Base-by-base conservation (phyloP, 1,140 invertebrate genomes). In the Drosophila quadrilineata region DNA sequence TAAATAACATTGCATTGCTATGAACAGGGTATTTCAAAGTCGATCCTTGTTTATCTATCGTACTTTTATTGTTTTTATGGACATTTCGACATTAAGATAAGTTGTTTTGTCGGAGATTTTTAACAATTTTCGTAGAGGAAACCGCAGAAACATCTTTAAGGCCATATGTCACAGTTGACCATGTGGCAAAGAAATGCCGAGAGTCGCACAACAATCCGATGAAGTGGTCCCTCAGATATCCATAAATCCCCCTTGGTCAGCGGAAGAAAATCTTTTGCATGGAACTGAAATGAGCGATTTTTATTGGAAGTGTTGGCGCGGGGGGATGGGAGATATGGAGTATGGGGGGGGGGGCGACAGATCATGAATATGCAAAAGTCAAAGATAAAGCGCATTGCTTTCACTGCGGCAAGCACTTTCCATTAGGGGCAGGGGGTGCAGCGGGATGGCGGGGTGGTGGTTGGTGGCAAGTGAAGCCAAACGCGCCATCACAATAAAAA, bases 401-500 rank as follows among this genome's bases (percentile, higher is more conserved):
- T 38, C 67, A 36, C 65, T 65, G n/a, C 31, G 41, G 38, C 14
- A 24, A 33, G 17, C 22, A 28, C 14, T 36, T 56, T 41, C 29
- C 19, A 24, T 9, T 6, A 12, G 17, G 12, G 36, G 45, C 35
- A 16, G 43, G 29, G 31, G 17, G 10, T 29, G 45, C 10, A 10
- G 26, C 6, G 40, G 31, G 10, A 33, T 3, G 8, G 3, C 17
- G 2, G 10, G 14, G 4, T 12, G 21, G 35, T 9, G 22, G n/a
- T 3, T 17, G 38, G 16, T 40, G 48, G 62, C 65, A 74, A 85
- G 65, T 79, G 75, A 85, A 74, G 74, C 73, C 73, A 77, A 82
- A 84, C 64, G 77, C 76, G 72, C 69, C 73, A 84, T 77, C 74
- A 85, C 79, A 85, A 85, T 85, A 85, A 85, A 85, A 85, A 85